phyloP scores from a whole-genome alignment of 2,888 invertebrate species.

The Stratiomys singularior region DNA sequence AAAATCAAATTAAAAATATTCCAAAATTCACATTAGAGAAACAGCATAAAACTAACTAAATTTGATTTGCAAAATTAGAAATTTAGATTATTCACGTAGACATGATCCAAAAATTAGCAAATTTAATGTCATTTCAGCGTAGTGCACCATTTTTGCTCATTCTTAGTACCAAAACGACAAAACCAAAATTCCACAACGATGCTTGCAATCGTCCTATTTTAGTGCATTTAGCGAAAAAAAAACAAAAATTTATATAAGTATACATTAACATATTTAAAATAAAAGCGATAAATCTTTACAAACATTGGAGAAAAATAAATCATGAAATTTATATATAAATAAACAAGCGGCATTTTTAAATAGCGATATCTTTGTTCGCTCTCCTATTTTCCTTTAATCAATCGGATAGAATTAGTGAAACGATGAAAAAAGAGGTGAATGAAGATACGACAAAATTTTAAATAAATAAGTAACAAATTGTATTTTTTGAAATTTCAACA shows the following conservation, averaged over 20 bases:
- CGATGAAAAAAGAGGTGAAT: not conserved
- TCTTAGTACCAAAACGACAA: not conserved
- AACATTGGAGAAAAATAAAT: not conserved
- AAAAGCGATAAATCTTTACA: not conserved
- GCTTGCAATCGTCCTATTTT: constrained; percentile 43
- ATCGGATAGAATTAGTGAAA: not conserved
- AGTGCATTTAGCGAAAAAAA: constrained; percentile 12
- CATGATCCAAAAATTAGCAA: not conserved
- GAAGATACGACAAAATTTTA: not conserved
- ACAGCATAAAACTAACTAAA: not conserved
- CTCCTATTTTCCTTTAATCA: not conserved
- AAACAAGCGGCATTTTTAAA: not conserved
- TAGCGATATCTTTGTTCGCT: not conserved
- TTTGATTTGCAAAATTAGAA: not conserved
- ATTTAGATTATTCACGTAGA: not conserved
- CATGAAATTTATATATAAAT: not conserved
- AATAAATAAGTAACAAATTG: not conserved
- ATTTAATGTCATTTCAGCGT: constrained; percentile 13
- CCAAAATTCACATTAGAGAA: no score
- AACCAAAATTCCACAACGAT: constrained; percentile 28
- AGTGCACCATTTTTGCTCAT: constrained; percentile 30
- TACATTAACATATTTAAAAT: not conserved
- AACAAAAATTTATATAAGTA: not conserved
- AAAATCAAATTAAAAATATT: no score
- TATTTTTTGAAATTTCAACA: no score